Conservation (phyloP, 2,888 invertebrate species). For the Parapristionchus giblindavisi region DNA sequence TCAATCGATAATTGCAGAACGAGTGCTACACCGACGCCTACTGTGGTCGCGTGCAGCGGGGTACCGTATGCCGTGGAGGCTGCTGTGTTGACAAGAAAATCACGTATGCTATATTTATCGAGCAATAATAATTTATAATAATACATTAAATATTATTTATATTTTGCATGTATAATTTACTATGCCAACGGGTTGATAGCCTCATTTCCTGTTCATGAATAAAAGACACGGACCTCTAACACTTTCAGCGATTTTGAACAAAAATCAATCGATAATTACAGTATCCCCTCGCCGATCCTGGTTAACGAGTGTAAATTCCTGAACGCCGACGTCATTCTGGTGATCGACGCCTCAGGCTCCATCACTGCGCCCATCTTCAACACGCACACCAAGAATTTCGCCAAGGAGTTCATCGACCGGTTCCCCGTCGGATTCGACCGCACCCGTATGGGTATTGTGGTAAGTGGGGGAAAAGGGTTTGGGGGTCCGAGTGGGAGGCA, state of each 20-base stretch:
- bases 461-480: background rate
- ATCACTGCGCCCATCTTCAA: constrained; percentile 32
- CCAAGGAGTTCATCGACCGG: constrained; percentile 8
- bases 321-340: constrained; percentile 27
- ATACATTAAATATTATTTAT: background rate
- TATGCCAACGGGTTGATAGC: background rate
- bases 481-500: background rate
- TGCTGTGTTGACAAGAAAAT: constrained; percentile 17
- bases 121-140: background rate
- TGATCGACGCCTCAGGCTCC: constrained; percentile 29
- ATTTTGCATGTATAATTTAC: background rate
- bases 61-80: background rate
- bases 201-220: background rate
- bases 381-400: constrained; percentile 8
- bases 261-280: background rate
- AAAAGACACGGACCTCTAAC: background rate
- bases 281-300: constrained; percentile 11
- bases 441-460: constrained; percentile 26
- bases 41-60: background rate
- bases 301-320: constrained; percentile 20
- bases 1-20: background rate
- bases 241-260: background rate
- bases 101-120: background rate
- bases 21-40: constrained; percentile 22
- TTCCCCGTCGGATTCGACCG: background rate